Percentiles rank a stretch among this genome's conserved stretches.
Conservation (phyloP, 2,888 invertebrate genomes). For the Tachystola acroxantha region DNA sequence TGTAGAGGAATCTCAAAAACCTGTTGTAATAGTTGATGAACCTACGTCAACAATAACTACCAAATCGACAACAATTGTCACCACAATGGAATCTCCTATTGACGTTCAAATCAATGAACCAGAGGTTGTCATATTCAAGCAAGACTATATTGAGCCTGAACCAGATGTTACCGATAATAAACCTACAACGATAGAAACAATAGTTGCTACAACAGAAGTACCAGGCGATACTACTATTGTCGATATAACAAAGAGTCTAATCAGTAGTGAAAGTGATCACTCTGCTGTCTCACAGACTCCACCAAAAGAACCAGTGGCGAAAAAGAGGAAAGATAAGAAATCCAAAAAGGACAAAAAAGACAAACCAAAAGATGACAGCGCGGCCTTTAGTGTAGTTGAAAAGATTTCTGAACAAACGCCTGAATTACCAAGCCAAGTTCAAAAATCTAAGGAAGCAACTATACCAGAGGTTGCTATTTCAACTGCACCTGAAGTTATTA, state of each 20-base stretch:
- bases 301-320: slow-evolving; percentile 4
- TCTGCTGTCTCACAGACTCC: slow-evolving; percentile 3
- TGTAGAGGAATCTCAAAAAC: not conserved
- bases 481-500: too few species aligned
- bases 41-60: slow-evolving; percentile 11
- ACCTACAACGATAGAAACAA: slow-evolving; percentile 5
- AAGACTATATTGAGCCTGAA: not conserved
- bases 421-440: not conserved
- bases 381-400: not conserved
- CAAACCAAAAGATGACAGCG: not conserved
- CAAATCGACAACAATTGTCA: slow-evolving; percentile 1
- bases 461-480: too few species aligned
- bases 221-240: slow-evolving; percentile 5
- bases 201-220: not conserved
- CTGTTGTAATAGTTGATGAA: not conserved
- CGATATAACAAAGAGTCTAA: slow-evolving; percentile 12
- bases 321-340: not conserved
- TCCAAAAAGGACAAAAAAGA: not conserved
- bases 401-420: not conserved
- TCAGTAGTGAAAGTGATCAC: slow-evolving; percentile 13
- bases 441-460: too few species aligned
- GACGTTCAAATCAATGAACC: not conserved
- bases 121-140: not conserved
- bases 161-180: not conserved
- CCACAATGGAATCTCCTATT: not conserved